These are phyloP conservation scores for Myanophis thanlyinensis DNA, from an alignment of 2,113 vertebrate genomes.

Conservation along the genomic window DNA sequence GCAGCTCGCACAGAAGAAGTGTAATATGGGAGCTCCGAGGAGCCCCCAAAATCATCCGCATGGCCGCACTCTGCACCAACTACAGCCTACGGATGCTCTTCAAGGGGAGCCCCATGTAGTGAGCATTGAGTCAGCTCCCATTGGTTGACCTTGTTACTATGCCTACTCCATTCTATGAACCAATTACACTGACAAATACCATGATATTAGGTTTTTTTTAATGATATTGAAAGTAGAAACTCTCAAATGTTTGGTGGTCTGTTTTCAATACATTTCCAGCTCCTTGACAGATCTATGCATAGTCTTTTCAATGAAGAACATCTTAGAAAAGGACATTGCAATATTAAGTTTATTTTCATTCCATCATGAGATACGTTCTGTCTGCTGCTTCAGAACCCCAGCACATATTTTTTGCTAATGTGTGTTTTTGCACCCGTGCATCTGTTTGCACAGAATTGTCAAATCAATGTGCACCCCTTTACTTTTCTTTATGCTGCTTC, in stretches of 20 bases:
- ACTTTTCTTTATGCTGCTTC: background rate
- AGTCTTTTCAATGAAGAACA: background rate
- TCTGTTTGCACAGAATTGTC: background rate
- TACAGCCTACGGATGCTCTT: too few species aligned
- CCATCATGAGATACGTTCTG: background rate
- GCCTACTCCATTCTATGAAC: too few species aligned
- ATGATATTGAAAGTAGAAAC: background rate
- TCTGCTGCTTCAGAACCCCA: background rate
- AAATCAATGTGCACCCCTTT: background rate
- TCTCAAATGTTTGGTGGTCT: background rate
- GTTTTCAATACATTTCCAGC: background rate
- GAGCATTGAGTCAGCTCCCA: too few species aligned
- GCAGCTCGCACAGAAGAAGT: too few species aligned
- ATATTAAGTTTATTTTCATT: background rate
- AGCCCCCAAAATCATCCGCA: too few species aligned
- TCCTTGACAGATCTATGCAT: background rate
- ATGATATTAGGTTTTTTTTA: too few species aligned
- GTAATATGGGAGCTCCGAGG: too few species aligned
- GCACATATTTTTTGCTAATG: background rate
- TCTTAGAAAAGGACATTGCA: background rate
- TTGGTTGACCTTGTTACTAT: too few species aligned
- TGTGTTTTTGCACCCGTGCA: background rate
- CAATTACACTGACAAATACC: too few species aligned
- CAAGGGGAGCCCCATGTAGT: too few species aligned
- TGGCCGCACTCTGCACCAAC: too few species aligned